phyloP scores from a whole-genome alignment of 2,113 vertebrate genomes.

The Pomatorhinus ruficollis region DNA sequence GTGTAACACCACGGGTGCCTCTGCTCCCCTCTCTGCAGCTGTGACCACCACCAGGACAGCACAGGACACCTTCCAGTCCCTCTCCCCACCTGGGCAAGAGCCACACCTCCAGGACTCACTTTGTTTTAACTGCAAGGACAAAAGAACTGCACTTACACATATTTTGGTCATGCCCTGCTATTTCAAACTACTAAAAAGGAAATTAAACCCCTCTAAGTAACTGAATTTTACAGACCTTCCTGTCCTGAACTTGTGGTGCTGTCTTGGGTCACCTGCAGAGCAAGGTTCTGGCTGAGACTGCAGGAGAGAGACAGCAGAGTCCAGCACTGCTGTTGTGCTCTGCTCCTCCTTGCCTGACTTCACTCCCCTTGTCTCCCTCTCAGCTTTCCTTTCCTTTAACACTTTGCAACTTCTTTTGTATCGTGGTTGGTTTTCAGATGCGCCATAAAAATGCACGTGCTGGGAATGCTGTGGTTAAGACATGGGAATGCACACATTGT shows the following conservation, averaged over 20 bases:
- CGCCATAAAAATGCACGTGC: not conserved
- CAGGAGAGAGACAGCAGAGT: not conserved
- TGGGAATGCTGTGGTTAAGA: conserved; percentile 41
- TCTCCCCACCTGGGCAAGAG: no score
- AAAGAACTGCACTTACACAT: not conserved
- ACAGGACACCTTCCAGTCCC: not conserved
- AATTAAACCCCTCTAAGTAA: not conserved
- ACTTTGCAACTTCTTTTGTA: not conserved
- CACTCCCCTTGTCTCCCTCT: not conserved
- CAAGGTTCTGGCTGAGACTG: not conserved
- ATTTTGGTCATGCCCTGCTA: not conserved
- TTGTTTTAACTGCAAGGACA: not conserved
- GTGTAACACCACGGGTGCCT: not conserved
- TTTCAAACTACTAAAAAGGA: not conserved
- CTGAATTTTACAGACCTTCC: not conserved
- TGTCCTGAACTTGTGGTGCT: rapidly evolving
- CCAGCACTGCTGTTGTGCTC: not conserved
- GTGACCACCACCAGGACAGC: not conserved
- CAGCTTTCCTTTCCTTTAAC: not conserved
- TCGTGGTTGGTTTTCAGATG: conserved; percentile 23
- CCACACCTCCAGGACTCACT: not conserved
- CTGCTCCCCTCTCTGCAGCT: not conserved
- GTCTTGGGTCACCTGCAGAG: not conserved
- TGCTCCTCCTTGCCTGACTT: not conserved
- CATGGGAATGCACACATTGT: conserved; percentile 16